A percentile compares a stretch with the other conserved stretches of the same genome.
Conservation (phyloP, 1,140 invertebrate species). For the Drosophila orena region DNA sequence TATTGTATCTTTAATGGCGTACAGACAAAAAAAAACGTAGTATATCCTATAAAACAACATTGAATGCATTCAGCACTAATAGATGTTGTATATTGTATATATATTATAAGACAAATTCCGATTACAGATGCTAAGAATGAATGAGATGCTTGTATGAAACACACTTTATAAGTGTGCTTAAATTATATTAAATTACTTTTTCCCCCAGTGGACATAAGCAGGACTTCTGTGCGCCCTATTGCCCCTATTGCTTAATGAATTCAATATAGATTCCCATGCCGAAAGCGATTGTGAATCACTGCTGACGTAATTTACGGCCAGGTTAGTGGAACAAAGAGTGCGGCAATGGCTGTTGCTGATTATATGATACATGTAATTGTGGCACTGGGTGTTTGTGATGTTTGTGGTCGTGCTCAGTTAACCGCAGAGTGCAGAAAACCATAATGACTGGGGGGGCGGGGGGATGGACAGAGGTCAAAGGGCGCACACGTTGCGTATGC, state of each 20-base stretch:
- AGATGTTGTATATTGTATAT: too few relatives aligned
- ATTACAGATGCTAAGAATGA: too few relatives aligned
- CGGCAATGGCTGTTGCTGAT: conserved; percentile 21
- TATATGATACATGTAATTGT: conserved; percentile 19
- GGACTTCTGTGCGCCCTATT: conserved; percentile 6
- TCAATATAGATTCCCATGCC: conserved; percentile 20
- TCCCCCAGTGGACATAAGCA: conserved; percentile 1
- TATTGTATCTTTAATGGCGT: conserved; percentile 13
- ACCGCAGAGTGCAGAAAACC: conserved; percentile 22
- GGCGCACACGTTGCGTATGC: conserved; percentile 66
- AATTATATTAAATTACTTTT: not conserved
- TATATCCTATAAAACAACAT: not conserved
- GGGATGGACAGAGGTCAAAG: not conserved
- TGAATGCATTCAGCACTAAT: not conserved
- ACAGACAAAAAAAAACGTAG: conserved; percentile 6
- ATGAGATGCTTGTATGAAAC: too few relatives aligned
- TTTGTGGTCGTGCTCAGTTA: conserved; percentile 4
- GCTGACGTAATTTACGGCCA: conserved; percentile 54
- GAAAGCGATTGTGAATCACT: conserved; percentile 11
- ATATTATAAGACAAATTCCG: too few relatives aligned
- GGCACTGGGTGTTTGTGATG: conserved; percentile 14
- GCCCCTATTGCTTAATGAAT: conserved; percentile 7
- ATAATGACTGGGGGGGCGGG: not conserved
- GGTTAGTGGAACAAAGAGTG: conserved; percentile 22
- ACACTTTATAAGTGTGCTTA: not conserved